These are phyloP conservation scores for Heteronetta atricapilla DNA, from an alignment of 2,113 vertebrate species.

Conservation along the genomic window DNA sequence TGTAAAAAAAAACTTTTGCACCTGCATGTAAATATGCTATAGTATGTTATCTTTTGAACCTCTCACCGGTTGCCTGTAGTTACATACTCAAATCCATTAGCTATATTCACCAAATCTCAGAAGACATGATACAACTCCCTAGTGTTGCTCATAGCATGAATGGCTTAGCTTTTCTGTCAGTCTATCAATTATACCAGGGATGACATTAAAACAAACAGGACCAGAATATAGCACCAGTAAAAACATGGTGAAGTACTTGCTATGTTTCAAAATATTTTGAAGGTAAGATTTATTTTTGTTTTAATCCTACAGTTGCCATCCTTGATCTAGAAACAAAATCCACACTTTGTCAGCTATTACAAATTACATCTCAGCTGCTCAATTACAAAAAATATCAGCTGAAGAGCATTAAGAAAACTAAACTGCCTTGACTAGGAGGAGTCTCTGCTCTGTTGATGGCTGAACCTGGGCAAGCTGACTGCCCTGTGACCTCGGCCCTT, in stretches of 20 bases:
- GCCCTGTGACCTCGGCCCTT: neutral
- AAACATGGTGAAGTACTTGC: fast-evolving
- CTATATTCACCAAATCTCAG: neutral
- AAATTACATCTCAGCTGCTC: neutral
- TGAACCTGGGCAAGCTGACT: neutral
- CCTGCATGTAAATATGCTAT: neutral
- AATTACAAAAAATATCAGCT: neutral
- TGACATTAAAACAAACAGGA: neutral
- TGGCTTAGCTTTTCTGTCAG: neutral
- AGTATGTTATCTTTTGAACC: neutral
- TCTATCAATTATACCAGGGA: neutral
- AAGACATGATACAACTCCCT: neutral
- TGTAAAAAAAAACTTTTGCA: neutral
- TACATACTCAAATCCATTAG: neutral
- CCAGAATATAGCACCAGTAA: neutral
- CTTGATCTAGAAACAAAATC: neutral
- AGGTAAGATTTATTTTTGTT: neutral
- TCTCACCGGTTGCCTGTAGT: neutral
- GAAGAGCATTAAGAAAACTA: neutral
- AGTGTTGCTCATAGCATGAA: neutral
- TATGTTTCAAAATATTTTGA: neutral
- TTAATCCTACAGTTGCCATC: neutral
- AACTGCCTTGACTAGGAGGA: neutral
- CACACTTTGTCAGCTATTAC: neutral
- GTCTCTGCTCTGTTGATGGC: neutral